Conservation (phyloP, 2,888 invertebrate genomes). For the Blera fallax region DNA sequence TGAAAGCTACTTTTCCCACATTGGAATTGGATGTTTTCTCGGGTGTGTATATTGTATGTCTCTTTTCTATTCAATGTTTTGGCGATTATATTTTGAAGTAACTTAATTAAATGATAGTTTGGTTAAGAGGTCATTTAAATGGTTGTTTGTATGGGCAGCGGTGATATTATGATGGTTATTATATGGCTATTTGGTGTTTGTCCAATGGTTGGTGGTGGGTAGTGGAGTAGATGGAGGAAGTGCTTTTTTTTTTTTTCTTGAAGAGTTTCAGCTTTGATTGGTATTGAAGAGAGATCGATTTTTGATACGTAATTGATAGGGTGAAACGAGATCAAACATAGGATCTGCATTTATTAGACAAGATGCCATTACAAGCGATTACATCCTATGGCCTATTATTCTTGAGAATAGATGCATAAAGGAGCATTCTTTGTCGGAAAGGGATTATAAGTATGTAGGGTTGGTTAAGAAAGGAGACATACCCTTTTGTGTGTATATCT, state of each 20-base stretch:
- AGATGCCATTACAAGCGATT: not conserved
- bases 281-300: not conserved
- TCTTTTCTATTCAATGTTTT: slow-evolving; percentile 37
- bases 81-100: slow-evolving; percentile 62
- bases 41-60: not conserved
- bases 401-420: not conserved
- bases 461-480: too few relatives aligned
- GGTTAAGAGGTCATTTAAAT: slow-evolving; percentile 41
- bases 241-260: not conserved
- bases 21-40: slow-evolving; percentile 3
- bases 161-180: slow-evolving; percentile 41
- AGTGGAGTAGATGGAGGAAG: not conserved
- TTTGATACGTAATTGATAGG: not conserved
- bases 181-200: slow-evolving; percentile 26
- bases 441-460: slow-evolving; percentile 5
- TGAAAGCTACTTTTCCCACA: slow-evolving; percentile 47
- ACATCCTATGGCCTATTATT: not conserved
- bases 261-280: not conserved
- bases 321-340: not conserved
- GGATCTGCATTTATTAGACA: not conserved
- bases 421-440: not conserved
- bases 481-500: not conserved
- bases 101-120: slow-evolving; percentile 62
- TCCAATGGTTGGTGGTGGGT: not conserved
- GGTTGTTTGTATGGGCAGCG: slow-evolving; percentile 33